phyloP scores from a whole-genome alignment of 2,797 vertebrate genomes.

The Iguana delicatissima region DNA sequence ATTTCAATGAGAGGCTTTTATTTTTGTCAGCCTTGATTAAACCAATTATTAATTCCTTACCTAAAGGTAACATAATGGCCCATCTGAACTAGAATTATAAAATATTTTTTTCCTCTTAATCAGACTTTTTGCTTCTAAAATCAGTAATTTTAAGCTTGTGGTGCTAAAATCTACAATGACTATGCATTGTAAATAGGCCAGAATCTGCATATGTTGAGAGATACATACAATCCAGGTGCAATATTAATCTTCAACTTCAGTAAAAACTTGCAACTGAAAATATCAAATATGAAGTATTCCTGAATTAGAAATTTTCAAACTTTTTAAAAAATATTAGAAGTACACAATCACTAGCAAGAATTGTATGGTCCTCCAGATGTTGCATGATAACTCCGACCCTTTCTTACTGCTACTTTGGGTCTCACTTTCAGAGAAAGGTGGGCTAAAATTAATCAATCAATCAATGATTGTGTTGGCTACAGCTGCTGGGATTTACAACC shows the following conservation, averaged over 20 bases:
- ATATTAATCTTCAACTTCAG: not conserved
- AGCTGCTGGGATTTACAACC: too few relatives aligned
- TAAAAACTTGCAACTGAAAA: not conserved
- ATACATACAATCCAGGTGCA: not conserved
- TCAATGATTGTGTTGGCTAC: too few relatives aligned
- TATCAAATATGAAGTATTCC: not conserved
- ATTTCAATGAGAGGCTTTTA: conserved; percentile 9
- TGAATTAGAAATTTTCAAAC: not conserved
- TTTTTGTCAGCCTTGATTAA: conserved; percentile 25
- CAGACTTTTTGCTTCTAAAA: not conserved
- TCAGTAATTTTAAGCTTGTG: not conserved
- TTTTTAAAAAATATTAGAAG: not conserved
- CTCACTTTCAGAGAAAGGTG: too few relatives aligned
- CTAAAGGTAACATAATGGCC: not conserved
- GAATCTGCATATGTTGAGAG: not conserved
- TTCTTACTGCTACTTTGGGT: too few relatives aligned
- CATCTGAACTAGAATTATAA: not conserved
- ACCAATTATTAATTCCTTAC: conserved; percentile 12
- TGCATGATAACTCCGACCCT: too few relatives aligned
- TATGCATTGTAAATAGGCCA: not conserved
- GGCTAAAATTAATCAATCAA: too few relatives aligned
- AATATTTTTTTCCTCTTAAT: not conserved
- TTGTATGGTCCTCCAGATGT: too few relatives aligned
- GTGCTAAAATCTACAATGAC: not conserved
- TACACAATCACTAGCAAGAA: not conserved